phyloP scores from a whole-genome alignment of 2,888 invertebrate species.

The Parascotia fuliginaria region DNA sequence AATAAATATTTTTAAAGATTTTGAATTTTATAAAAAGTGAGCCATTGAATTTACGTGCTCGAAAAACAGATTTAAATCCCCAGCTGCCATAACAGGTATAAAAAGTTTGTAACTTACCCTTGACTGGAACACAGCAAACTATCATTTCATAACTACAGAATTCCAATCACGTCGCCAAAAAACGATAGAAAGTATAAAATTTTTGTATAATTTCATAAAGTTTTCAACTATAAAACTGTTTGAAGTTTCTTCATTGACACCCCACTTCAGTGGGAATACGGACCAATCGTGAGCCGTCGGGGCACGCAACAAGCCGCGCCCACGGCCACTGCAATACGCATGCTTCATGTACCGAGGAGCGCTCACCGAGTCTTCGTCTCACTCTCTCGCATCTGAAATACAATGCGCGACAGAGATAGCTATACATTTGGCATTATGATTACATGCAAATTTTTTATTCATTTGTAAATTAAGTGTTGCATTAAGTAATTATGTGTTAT shows the following conservation, averaged over 20 bases:
- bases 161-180: conserved; percentile 57
- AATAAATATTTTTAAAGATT: not conserved
- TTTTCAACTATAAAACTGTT: conserved; percentile 71
- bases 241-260: conserved; percentile 71
- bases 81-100: not conserved
- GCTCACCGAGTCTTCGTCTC: conserved; percentile 56
- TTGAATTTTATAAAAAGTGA: not conserved
- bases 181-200: conserved; percentile 52
- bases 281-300: conserved; percentile 68
- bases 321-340: conserved; percentile 79
- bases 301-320: conserved; percentile 74
- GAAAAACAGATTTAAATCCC: not conserved
- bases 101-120: conserved; percentile 25
- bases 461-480: conserved; percentile 79
- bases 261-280: conserved; percentile 65
- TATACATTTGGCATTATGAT: conserved; percentile 65
- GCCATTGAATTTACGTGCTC: not conserved
- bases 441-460: conserved; percentile 82
- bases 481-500: conserved; percentile 81
- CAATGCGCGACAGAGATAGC: conserved; percentile 56
- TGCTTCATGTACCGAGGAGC: conserved; percentile 69
- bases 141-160: conserved; percentile 30
- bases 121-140: conserved; percentile 18
- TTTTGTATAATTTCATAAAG: conserved; percentile 63
- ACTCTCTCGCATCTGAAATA: conserved; percentile 50